Base-by-base conservation (phyloP, 2,113 vertebrate genomes). In the Oriolus oriolus region DNA sequence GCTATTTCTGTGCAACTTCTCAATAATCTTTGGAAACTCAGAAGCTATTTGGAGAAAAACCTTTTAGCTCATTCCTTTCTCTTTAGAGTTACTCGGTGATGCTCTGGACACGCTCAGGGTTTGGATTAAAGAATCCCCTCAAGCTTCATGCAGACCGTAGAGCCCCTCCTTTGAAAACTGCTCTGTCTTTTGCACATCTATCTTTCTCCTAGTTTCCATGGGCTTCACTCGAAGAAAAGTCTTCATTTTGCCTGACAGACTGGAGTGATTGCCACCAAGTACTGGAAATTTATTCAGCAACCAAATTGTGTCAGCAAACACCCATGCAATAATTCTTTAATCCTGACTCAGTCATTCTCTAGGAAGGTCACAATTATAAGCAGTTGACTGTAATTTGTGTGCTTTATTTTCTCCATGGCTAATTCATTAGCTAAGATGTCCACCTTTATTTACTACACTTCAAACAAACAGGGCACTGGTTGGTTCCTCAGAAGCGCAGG, bases 321-420 rank as follows among this genome's bases (percentile, higher is more conserved):
- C 27, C 44, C 37, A 35, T 59, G 22, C 26, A 70, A 70, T 88
- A 83, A 69, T 85, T 88, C 45, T 83, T 90, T 64, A 87, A 56
- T 86, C 71, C 68, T 70, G 15, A 80, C 35, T 94, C 54, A 53
- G 70, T 71, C n/a, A 81, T 60, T 90, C 60, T 79, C 57, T 16
- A 53, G 44, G 39, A 84, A 87, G 65, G 65, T 84, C 69, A 73
- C 30, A 30, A 37, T 73, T 71, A 79, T 37, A 91, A 84, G 61
- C 61, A 68, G 49, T 49, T 89, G 57, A 87, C 41, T 66, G 27
- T 66, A 86, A 90, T 90, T 91, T 89, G 75, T 54, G 54, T 90
- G 45, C 44, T 91, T 84, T 93, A 56, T 95, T 95, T 93, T 93
- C 85, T 93, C 78, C 50, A n/a, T 28, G 60, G 84, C 45, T 86